These are phyloP conservation scores for Stigmatopora argus DNA, from an alignment of 2,113 vertebrate species.

Conservation along the genomic window DNA sequence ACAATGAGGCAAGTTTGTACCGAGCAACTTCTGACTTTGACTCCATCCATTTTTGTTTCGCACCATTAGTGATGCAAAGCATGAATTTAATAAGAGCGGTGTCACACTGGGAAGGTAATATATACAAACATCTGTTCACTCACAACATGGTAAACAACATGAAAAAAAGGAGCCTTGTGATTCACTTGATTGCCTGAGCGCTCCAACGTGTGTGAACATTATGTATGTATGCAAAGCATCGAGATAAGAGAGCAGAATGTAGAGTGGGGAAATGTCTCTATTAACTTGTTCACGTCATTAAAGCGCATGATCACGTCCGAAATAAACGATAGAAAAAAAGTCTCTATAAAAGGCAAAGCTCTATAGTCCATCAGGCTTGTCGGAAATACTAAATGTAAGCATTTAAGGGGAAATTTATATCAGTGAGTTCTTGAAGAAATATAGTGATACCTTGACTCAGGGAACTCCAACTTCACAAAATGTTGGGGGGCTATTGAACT, in stretches of 20 bases:
- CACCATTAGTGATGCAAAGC: slow-evolving; percentile 87
- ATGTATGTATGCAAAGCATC: slow-evolving; percentile 12
- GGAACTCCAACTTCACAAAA: too few species aligned
- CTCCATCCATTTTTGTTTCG: slow-evolving; percentile 42
- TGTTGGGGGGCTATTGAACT: too few species aligned
- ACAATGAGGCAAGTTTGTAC: background rate
- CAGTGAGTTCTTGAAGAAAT: too few species aligned
- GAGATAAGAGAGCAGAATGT: slow-evolving; percentile 7
- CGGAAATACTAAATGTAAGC: too few species aligned
- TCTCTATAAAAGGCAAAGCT: background rate
- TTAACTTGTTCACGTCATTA: slow-evolving; percentile 3
- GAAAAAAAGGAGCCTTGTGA: slow-evolving; percentile 60
- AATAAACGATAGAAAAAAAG: background rate
- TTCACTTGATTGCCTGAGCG: slow-evolving; percentile 28
- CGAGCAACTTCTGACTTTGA: slow-evolving; percentile 10
- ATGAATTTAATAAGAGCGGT: slow-evolving; percentile 90
- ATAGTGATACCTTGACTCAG: too few species aligned
- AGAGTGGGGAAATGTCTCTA: slow-evolving; percentile 15
- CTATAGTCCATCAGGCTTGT: too few species aligned
- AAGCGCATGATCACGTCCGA: background rate
- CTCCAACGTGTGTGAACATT: slow-evolving; percentile 12
- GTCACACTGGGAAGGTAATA: slow-evolving; percentile 88
- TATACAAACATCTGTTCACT: slow-evolving; percentile 95
- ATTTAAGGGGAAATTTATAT: too few species aligned
- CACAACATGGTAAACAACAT: slow-evolving; percentile 85